Percentiles rank a stretch among this genome's conserved stretches.
Conservation (phyloP, 2,113 vertebrate species). For the Corydoras sp. region DNA sequence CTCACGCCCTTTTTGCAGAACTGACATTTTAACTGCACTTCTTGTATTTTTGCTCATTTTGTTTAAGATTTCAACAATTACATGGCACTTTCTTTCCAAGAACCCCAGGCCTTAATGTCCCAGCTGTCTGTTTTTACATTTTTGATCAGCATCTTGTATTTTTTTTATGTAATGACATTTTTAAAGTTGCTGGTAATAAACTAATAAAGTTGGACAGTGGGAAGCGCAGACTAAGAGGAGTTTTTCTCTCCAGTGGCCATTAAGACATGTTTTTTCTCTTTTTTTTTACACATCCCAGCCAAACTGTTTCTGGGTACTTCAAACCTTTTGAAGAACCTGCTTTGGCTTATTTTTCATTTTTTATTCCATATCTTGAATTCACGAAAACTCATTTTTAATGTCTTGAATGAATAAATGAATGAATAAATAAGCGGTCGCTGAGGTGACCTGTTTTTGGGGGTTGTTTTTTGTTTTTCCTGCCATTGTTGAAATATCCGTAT, state of each 20-base stretch:
- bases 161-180: constrained; percentile 14
- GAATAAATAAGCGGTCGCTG: constrained; percentile 21
- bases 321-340: constrained; percentile 80
- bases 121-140: constrained; percentile 59
- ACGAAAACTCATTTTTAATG: constrained; percentile 90
- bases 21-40: constrained; percentile 37
- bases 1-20: neutral
- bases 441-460: constrained; percentile 67
- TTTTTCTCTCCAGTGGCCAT: constrained; percentile 52
- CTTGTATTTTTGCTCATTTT: constrained; percentile 13
- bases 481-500: constrained; percentile 75
- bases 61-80: constrained; percentile 63
- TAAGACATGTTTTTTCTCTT: constrained; percentile 47
- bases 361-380: constrained; percentile 92
- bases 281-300: constrained; percentile 61
- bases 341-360: constrained; percentile 97
- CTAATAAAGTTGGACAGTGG: constrained; percentile 52
- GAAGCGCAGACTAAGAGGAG: constrained; percentile 47
- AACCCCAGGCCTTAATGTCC: constrained; percentile 55
- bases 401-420: constrained; percentile 56
- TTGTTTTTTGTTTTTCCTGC: constrained; percentile 74
- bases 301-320: constrained; percentile 82
- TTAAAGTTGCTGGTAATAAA: too few relatives aligned
- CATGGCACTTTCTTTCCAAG: constrained; percentile 56
- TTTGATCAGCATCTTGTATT: constrained; percentile 32